These are phyloP conservation scores for Steromphala cineraria DNA, from an alignment of 2,888 invertebrate species.

Conservation along the genomic window DNA sequence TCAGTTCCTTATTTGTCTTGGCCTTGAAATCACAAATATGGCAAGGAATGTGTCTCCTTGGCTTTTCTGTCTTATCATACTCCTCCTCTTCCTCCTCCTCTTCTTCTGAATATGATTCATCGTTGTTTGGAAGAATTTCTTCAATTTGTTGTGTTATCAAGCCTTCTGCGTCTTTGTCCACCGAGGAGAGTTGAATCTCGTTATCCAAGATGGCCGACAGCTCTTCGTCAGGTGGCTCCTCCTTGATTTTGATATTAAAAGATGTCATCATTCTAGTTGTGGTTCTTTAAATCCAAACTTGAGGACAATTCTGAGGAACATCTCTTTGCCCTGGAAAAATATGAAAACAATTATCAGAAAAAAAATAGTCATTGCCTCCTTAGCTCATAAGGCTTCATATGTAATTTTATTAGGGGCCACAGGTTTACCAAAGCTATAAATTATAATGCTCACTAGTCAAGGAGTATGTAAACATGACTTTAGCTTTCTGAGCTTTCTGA, in stretches of 20 bases:
- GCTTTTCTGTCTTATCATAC: background rate
- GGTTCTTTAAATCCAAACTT: too few relatives aligned
- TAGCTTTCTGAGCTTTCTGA: too few relatives aligned
- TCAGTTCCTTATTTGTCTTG: background rate
- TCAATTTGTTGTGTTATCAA: slow-evolving; percentile 20
- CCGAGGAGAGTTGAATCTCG: background rate
- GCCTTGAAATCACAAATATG: slow-evolving; percentile 21
- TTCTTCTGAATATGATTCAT: background rate
- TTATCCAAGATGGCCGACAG: slow-evolving; percentile 16
- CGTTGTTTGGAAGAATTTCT: slow-evolving; percentile 19
- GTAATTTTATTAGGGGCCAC: too few relatives aligned
- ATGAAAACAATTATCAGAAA: too few relatives aligned
- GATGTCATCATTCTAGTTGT: too few relatives aligned
- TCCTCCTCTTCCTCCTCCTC: slow-evolving; percentile 17
- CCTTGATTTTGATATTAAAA: background rate
- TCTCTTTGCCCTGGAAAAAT: too few relatives aligned
- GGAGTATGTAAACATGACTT: too few relatives aligned
- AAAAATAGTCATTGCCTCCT: too few relatives aligned
- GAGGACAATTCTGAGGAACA: too few relatives aligned
- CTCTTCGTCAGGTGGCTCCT: slow-evolving; percentile 3
- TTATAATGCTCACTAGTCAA: too few relatives aligned
- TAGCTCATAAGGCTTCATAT: too few relatives aligned
- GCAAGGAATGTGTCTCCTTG: slow-evolving; percentile 19
- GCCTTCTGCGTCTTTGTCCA: slow-evolving; percentile 13
- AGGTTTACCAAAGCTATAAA: too few relatives aligned